Percentiles rank a stretch among this genome's conserved stretches.
These are phyloP conservation scores for Canis aureus DNA, from an alignment of 2,113 vertebrate species.

Conservation along the genomic window DNA sequence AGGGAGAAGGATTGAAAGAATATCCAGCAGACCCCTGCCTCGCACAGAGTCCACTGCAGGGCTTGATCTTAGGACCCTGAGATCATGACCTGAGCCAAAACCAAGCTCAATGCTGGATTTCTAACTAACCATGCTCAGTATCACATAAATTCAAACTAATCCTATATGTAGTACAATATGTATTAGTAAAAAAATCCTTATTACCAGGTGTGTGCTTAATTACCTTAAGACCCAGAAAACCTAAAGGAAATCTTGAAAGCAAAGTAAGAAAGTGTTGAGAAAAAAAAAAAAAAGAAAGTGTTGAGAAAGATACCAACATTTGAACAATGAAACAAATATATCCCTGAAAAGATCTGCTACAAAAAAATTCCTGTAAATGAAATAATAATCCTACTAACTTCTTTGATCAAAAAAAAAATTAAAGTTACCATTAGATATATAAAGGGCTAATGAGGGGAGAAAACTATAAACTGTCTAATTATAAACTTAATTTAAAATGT, in stretches of 20 bases:
- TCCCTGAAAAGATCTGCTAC: background rate
- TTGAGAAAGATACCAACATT: slow-evolving; percentile 47
- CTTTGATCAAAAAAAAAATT: slow-evolving; percentile 14
- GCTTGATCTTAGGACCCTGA: background rate
- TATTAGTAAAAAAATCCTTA: background rate
- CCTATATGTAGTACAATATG: background rate
- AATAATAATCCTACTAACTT: slow-evolving; percentile 1
- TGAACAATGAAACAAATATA: slow-evolving; percentile 38
- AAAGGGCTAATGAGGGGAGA: background rate
- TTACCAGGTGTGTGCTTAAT: background rate
- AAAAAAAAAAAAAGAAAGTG: slow-evolving; percentile 56
- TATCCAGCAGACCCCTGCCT: background rate
- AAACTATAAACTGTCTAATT: background rate
- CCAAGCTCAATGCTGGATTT: background rate
- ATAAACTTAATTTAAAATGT: slow-evolving; percentile 51
- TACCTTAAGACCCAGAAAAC: slow-evolving; percentile 34
- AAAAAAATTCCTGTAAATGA: slow-evolving; percentile 31
- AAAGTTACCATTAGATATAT: background rate
- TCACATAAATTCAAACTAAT: slow-evolving; percentile 55
- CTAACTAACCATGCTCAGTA: background rate
- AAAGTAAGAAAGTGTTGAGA: slow-evolving; percentile 46
- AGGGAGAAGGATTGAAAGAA: background rate
- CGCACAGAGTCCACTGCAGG: background rate
- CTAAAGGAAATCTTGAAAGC: slow-evolving; percentile 25
- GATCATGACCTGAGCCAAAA: background rate